Evolutionary conservation across 2,113 vertebrate species (phyloP).

Genomic region (Fukomys damarensis): DNA sequence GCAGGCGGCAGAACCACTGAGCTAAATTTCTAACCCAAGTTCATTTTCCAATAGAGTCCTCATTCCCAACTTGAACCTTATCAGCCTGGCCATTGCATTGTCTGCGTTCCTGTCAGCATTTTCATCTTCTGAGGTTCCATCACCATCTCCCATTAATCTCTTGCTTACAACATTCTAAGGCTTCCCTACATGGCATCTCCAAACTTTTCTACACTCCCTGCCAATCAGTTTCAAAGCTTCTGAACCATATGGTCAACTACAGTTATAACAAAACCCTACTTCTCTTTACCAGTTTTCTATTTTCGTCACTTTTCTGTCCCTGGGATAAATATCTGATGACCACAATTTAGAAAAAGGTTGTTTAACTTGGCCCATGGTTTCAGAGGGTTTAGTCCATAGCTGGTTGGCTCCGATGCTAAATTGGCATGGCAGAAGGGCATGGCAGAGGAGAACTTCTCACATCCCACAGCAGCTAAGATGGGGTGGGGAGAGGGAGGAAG

Average conservation of each 20-base stretch:
- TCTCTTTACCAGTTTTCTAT: neutral
- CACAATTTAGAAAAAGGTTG: neutral
- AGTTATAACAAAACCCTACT: neutral
- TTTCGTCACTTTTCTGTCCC: neutral
- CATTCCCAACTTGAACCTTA: neutral
- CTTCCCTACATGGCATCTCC: neutral
- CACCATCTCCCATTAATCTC: neutral
- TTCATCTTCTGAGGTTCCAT: neutral
- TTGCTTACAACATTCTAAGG: neutral
- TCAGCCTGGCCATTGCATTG: neutral
- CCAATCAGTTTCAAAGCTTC: neutral
- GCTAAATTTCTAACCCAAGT: too few relatives aligned
- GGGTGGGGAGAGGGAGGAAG: neutral
- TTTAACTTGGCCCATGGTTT: neutral
- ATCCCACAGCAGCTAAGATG: too few relatives aligned
- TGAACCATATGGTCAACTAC: neutral
- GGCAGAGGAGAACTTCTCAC: neutral
- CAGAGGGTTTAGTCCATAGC: neutral
- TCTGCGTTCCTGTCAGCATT: neutral
- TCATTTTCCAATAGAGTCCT: neutral
- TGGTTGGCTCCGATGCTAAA: neutral
- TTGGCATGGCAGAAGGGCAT: neutral
- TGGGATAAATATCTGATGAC: neutral
- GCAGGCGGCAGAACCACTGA: too few relatives aligned
- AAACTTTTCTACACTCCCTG: neutral